Base-by-base conservation (phyloP, 2,113 vertebrate species). In the Poecilia latipinna region DNA sequence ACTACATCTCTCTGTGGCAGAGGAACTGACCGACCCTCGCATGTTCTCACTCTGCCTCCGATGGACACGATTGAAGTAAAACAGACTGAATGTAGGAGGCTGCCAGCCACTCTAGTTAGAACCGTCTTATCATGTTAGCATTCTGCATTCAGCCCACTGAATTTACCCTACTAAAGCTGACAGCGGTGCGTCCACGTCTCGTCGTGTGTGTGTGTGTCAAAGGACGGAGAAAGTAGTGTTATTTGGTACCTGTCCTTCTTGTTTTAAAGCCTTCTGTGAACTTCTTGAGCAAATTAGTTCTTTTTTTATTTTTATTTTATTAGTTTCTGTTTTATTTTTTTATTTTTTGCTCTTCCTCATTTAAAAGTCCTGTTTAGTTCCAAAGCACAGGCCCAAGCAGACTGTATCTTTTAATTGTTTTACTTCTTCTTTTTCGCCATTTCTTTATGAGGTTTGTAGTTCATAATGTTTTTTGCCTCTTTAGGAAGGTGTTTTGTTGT, bases 61-160 rank as follows among this genome's bases (percentile, higher is more conserved):
- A 82, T 81, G 70, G 82, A 75, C 57, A 73, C 61, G 68, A 81
- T 77, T 84, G 81, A 80, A 87, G 81, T 82, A 44, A 57, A 87
- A 84, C 78, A 32, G 86, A 74, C 78, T 88, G 89, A 89, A 88
- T 89, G 83, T 82, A 79, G 81, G 71, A 79, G 81, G 71, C 72
- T 76, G 78, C 65, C 82, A 65, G 82, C 63, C 44, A 75, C 42
- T 24, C 73, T 86, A 78, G 77, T 69, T 84, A 66, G 75, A 68
- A 17, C 54, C 1, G 64, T 80, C 79, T 74, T 74, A 65, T 77
- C 72, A 72, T 75, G 8, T 76, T 79, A 72, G 82, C 61, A 39
- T 75, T 81, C 79, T 51, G 66, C 78, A 13, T 76, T 83, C 51
- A 75, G 63, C 63, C 72, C 75, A 74, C 66, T 75, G n/a, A 79